Conservation (phyloP, 64 coral and sea anemone genomes). For the Platygyra sinensis region DNA sequence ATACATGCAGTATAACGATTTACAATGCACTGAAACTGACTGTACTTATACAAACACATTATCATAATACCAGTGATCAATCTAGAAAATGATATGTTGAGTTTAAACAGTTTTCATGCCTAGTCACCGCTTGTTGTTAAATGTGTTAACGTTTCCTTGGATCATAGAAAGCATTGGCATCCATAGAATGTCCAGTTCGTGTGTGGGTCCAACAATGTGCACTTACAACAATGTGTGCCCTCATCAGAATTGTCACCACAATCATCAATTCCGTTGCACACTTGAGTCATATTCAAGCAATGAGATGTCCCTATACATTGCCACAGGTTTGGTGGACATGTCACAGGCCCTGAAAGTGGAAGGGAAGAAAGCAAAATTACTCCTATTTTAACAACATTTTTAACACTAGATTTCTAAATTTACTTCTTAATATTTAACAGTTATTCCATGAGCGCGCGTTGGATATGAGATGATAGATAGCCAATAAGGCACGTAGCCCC, state of each 20-base stretch:
- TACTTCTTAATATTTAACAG: too few species aligned
- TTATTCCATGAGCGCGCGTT: too few species aligned
- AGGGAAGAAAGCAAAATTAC: not conserved
- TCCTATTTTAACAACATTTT: not conserved
- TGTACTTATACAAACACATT: not conserved
- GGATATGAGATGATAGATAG: too few species aligned
- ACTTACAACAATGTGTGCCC: constrained; percentile 88
- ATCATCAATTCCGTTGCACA: constrained; percentile 81
- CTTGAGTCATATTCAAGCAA: constrained; percentile 66
- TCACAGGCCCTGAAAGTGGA: not conserved
- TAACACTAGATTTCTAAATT: too few species aligned
- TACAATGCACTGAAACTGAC: not conserved
- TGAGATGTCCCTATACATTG: constrained; percentile 73
- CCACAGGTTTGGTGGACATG: constrained; percentile 62
- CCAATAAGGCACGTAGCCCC: too few species aligned
- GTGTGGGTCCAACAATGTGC: not conserved
- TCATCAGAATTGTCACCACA: constrained; percentile 95
- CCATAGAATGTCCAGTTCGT: too few species aligned
- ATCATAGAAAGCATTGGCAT: not conserved
- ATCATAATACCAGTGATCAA: not conserved
- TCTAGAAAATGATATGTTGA: not conserved
- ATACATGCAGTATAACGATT: not conserved
- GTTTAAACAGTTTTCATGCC: too few species aligned
- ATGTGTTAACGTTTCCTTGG: too few species aligned
- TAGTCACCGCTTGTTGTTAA: too few species aligned